Base-by-base conservation (phyloP, 2,888 invertebrate species). In the Saturnia japonica region DNA sequence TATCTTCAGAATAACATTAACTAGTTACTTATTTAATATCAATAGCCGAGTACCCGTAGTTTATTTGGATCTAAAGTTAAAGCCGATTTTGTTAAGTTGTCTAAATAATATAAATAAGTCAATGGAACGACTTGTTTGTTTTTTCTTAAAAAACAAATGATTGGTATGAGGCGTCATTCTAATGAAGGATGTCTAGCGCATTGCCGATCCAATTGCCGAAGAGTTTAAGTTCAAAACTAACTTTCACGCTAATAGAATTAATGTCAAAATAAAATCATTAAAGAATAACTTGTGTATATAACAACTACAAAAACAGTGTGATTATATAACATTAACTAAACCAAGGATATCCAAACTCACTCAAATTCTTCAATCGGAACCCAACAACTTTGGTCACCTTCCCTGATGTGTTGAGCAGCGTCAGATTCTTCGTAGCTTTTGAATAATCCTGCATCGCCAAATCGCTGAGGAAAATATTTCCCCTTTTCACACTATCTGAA, bases 301-400 rank as follows among this genome's bases (percentile, higher is more conserved):
- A 1, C 51, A 51, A 51, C 1, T 51, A 47, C 7, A 43, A 43
- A 43, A 12, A 19, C 45, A 47, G 47, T 19, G 47, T 47, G 47
- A 47, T 47, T 19, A 34, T 34, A 34, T 34, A 34, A 34, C 34
- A 34, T 34, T n/a, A n/a, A n/a, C n/a, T n/a, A n/a, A n/a, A n/a
- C n/a, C n/a, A n/a, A n/a, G n/a, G n/a, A n/a, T n/a, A n/a, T n/a
- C n/a, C 1, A 77, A 74, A 94, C 94, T 91, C 75, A 94, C 94
- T 90, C 70, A 94, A 80, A 81, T 88, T 89, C 78, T 83, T 91
- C 80, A 94, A 82, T 71, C 89, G 85, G 77, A 93, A 93, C 67
- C 90, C 93, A 62, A 93, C 92, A 1, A 91, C 89, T 75, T 89
- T 92, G 25, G 89, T 91, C 69, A 87, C 85, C 73, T 85, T 87